Percentiles rank a stretch among this genome's conserved stretches.
Evolutionary conservation across 1,140 invertebrate species (phyloP).

Genomic region (Telenomus remus): DNA sequence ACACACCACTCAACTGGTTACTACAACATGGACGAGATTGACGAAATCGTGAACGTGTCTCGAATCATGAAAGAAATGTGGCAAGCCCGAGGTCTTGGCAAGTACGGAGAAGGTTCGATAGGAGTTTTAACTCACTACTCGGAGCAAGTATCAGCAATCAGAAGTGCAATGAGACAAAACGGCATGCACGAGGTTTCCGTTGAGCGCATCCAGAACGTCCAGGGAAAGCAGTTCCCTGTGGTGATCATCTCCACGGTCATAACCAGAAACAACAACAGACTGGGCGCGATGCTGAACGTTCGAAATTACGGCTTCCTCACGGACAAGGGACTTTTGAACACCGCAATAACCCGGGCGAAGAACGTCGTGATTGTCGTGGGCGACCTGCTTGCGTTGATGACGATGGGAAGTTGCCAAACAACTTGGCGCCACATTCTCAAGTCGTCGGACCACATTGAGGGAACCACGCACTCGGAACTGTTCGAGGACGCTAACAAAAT

Average conservation of each 20-base stretch:
- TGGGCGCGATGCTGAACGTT: constrained; percentile 75
- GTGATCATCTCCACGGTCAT: constrained; percentile 90
- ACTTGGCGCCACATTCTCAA: constrained; percentile 90
- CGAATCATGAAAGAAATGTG: constrained; percentile 81
- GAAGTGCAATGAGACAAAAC: constrained; percentile 85
- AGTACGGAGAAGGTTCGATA: constrained; percentile 84
- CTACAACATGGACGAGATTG: constrained; percentile 89
- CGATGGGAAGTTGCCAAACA: constrained; percentile 86
- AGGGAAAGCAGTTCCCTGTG: constrained; percentile 92
- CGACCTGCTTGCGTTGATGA: constrained; percentile 89
- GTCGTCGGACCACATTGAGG: constrained; percentile 72
- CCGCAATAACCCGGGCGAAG: constrained; percentile 90
- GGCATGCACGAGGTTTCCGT: constrained; percentile 86
- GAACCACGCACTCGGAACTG: constrained; percentile 31
- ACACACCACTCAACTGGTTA: constrained; percentile 89
- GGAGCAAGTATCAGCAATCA: constrained; percentile 88
- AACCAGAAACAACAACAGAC: constrained; percentile 82
- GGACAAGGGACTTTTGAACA: constrained; percentile 89
- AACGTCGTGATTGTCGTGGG: constrained; percentile 92
- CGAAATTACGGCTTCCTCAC: constrained; percentile 91
- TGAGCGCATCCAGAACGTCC: constrained; percentile 90
- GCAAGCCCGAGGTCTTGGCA: constrained; percentile 83
- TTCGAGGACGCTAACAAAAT: constrained; percentile 24
- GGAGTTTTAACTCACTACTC: constrained; percentile 91
- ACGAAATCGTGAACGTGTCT: constrained; percentile 84